Percentiles rank a stretch among this genome's conserved stretches.
These are phyloP conservation scores for Drosophila anomalata DNA, from an alignment of 2,888 invertebrate species.

Conservation along the genomic window DNA sequence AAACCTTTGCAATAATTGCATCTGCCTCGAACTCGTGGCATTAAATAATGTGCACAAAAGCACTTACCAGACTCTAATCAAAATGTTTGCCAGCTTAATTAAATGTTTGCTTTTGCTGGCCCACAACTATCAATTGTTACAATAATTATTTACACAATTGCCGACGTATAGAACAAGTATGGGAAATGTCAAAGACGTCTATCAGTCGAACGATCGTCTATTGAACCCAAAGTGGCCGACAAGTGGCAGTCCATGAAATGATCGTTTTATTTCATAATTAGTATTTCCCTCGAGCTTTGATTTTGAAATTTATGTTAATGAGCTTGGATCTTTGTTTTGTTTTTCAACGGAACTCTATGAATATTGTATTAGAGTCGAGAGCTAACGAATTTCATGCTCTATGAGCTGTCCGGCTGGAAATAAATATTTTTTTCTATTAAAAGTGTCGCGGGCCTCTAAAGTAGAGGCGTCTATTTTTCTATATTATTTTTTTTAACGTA, in stretches of 20 bases:
- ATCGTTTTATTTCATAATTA: slow-evolving; percentile 48
- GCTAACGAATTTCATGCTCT: slow-evolving; percentile 33
- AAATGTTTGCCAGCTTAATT: slow-evolving; percentile 56
- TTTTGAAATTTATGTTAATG: slow-evolving; percentile 41
- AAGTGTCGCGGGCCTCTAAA: slow-evolving; percentile 18
- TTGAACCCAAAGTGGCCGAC: slow-evolving; percentile 54
- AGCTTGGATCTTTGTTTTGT: not conserved
- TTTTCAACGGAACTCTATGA: slow-evolving; percentile 37
- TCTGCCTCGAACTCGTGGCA: not conserved
- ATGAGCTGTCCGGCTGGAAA: slow-evolving; percentile 11
- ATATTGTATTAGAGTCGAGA: slow-evolving; percentile 26
- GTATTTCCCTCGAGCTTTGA: slow-evolving; percentile 34
- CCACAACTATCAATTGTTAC: slow-evolving; percentile 62
- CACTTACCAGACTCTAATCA: slow-evolving; percentile 27
- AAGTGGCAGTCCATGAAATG: slow-evolving; percentile 61
- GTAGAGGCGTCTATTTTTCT: slow-evolving; percentile 5
- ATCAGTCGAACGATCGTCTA: slow-evolving; percentile 44
- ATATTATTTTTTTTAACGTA: slow-evolving; percentile 1
- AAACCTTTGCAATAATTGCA: slow-evolving; percentile 1
- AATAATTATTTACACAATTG: slow-evolving; percentile 61
- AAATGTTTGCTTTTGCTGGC: slow-evolving; percentile 53
- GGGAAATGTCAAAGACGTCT: slow-evolving; percentile 19
- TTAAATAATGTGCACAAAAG: slow-evolving; percentile 1
- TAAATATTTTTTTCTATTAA: slow-evolving; percentile 21
- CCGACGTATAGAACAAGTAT: slow-evolving; percentile 29